Base-by-base conservation (phyloP, 2,888 invertebrate species). In the Xestoiulus laeticollis region DNA sequence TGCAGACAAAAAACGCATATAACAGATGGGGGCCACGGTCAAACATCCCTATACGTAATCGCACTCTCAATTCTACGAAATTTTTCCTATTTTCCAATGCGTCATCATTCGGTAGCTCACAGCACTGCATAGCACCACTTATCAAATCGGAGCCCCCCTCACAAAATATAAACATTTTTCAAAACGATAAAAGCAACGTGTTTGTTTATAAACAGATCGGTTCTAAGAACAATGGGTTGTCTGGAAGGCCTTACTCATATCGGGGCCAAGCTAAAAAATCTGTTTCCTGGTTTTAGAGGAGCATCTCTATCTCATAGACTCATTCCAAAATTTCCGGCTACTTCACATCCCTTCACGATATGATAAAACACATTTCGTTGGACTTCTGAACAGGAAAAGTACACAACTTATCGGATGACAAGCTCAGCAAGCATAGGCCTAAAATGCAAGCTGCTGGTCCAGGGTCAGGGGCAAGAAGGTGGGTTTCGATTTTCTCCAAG, bases 11-110 rank as follows among this genome's bases (percentile, higher is more conserved):
- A n/a, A n/a, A 48, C 53, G 48, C 43, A 43, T 16, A 16, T 48
- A 53, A n/a, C 59, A 59, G 59, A 59, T 59, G 59, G 59, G 59
- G 22, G 59, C 59, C 59, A 59, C 59, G 59, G 59, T 59, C 59
- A 59, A n/a, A 59, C 59, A 59, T 59, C 22, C n/a, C 59, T 59
- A 22, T 19, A 19, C 59, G 59, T 59, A 59, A 59, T 59, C 59
- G 59, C 22, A 59, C 59, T 19, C 4, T 19, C 19, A 6, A 59
- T 59, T 10, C 38, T 3, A 38, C 38, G 38, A 38, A 38, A 59
- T 59, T 59, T 2, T 19, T 10, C 6, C 22, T 59, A 5, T 22
- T 59, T 22, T 59, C 59, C 59, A 22, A 22, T 22, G 53, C 16
- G 53, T 19, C 19, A 53, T 53, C 53, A 19, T 19, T 53, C 53